A percentile compares a stretch with the other conserved stretches of the same genome.
Evolutionary conservation across 2,113 vertebrate genomes (phyloP).

Genomic region (Synodontis membranacea): DNA sequence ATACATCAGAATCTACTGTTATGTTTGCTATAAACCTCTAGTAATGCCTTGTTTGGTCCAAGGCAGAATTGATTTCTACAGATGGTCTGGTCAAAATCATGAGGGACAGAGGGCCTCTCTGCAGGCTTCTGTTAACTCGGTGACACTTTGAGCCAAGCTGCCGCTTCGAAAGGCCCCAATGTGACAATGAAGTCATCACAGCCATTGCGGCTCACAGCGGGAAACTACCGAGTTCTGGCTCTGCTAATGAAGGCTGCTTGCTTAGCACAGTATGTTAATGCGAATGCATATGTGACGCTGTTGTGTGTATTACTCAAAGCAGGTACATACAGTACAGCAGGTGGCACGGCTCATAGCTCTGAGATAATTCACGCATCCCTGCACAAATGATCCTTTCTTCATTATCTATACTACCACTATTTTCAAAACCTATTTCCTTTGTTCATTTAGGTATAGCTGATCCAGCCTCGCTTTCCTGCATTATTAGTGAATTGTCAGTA

Average conservation of each 20-base stretch:
- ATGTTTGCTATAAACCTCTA: background rate
- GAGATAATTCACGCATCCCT: background rate
- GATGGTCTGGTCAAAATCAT: background rate
- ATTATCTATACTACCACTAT: background rate
- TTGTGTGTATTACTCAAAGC: conserved; percentile 1
- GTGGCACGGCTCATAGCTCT: conserved; percentile 27
- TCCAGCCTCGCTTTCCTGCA: background rate
- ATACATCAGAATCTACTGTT: background rate
- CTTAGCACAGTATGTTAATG: conserved; percentile 2
- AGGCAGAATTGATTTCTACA: conserved; percentile 4
- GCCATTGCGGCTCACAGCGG: conserved; percentile 3
- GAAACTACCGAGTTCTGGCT: background rate
- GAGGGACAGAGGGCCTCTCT: background rate
- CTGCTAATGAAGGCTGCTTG: conserved; percentile 15
- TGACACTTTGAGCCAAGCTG: background rate
- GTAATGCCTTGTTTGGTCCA: background rate
- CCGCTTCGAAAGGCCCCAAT: conserved; percentile 3
- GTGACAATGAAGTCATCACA: conserved; percentile 22
- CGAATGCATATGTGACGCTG: conserved; percentile 20
- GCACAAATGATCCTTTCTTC: background rate
- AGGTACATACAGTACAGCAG: background rate
- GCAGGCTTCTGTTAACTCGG: background rate
- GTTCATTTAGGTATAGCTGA: background rate
- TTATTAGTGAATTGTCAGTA: background rate
- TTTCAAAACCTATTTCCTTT: background rate